These are phyloP conservation scores for Falco punctatus DNA, from an alignment of 2,113 vertebrate genomes.

Conservation along the genomic window DNA sequence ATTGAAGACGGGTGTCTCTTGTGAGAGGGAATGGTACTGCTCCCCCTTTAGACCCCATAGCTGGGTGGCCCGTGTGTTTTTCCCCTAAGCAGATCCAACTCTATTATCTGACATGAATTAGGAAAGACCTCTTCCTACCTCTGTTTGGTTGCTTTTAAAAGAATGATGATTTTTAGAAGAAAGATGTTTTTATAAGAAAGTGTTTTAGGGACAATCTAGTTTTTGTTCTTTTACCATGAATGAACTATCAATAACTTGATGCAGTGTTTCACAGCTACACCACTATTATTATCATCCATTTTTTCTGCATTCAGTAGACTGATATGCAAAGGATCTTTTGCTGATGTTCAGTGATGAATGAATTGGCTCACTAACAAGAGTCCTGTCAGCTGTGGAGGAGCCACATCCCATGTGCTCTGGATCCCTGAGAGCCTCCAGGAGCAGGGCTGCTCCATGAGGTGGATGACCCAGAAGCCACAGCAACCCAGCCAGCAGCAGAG, in stretches of 20 bases:
- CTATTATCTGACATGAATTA: background rate
- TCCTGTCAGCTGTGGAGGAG: background rate
- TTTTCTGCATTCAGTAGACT: background rate
- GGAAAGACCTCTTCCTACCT: background rate
- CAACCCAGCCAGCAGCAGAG: background rate
- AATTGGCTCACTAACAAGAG: background rate
- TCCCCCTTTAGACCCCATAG: background rate
- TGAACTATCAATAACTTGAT: background rate
- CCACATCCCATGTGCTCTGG: background rate
- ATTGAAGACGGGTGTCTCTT: background rate
- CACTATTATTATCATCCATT: background rate
- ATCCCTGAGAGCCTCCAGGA: background rate
- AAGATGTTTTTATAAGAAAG: background rate
- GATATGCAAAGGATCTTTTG: background rate
- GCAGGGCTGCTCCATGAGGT: fast-evolving
- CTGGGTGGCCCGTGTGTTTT: background rate
- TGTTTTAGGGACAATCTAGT: background rate
- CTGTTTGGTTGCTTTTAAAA: background rate
- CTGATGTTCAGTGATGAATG: background rate
- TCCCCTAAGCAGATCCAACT: background rate
- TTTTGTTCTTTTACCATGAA: background rate
- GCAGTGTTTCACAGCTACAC: background rate
- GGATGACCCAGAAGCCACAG: background rate
- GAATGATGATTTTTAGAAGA: background rate
- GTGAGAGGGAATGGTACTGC: background rate